Base-by-base conservation (phyloP, 2,888 invertebrate species). In the Hirtodrosophila confusa region DNA sequence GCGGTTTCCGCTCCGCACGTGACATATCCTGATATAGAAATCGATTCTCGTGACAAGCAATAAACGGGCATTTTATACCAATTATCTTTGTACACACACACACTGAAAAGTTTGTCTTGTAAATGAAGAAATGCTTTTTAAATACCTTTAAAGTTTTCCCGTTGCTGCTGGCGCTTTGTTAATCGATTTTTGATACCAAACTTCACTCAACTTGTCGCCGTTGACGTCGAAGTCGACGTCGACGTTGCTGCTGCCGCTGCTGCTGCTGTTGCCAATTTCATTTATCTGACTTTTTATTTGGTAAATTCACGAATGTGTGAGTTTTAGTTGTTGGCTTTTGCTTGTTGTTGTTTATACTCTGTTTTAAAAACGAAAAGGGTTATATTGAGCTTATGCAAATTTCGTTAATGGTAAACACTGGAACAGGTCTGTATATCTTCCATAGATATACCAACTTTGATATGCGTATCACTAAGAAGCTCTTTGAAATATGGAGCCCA, bases 121-220 rank as follows among this genome's bases (percentile, higher is more conserved):
- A 41, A 62, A 70, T 77, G 63, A 61, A 70, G 70, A 71, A 80
- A 80, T 83, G 69, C 64, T 68, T 83, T 80, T 80, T 80, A 73
- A 75, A 83, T 60, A 50, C 70, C 75, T 67, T 74, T 74, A 73
- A 78, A 73, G 61, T 70, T 77, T 71, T 69, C 45, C 70, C 63
- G 40, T 51, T 41, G 58, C 67, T 66, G 67, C 67, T 17, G 70
- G 70, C 74, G 61, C 61, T 77, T 82, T 83, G 83, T 86, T 86
- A 84, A 86, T 84, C 84, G 84, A 86, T 84, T 84, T 86, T 84
- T 84, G 84, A 86, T 84, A 70, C 66, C 65, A 57, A 75, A 63
- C 76, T 63, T 70, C 67, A 64, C 67, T 75, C 69, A 82, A 82
- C 67, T 77, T 80, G 71, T 75, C 80, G 68, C 65, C 63, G 50